Base-by-base conservation (phyloP, 2,888 invertebrate genomes). In the Acanthosepion pharaonis region DNA sequence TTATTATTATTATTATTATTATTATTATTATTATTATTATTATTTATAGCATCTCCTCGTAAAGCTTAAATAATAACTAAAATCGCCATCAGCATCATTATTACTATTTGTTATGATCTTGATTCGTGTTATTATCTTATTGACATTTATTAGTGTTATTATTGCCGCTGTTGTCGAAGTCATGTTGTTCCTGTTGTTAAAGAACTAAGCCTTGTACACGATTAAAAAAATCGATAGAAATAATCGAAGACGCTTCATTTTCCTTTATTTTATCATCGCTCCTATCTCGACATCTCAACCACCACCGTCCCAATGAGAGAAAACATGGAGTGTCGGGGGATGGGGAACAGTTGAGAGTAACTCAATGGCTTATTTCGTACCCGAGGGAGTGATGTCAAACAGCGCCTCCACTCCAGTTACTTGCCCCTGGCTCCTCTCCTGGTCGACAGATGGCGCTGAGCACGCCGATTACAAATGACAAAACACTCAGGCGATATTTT, bases 351-450 rank as follows among this genome's bases (percentile, higher is more conserved):
- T 78, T 78, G 78, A 78, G 78, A 78, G 78, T n/a, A 78, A 78
- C 78, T 78, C 78, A 78, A 78, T 33, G 78, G 33, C 78, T 78
- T 78, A 78, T 78, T 78, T 78, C n/a, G 78, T n/a, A 78, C 78
- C 78, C 78, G n/a, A 78, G 78, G 78, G 78, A 78, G 33, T n/a
- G 78, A 78, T 78, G 78, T 78, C 78, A 78, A 78, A 78, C 78
- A 78, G n/a, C n/a, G 78, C 78, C 78, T 78, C 78, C 78, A 78
- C 78, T 78, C 78, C n/a, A 78, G n/a, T 78, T n/a, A 78, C 78
- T 78, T 78, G 78, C 78, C 78, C n/a, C n/a, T 78, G 78, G 78
- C 78, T 78, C 78, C 78, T n/a, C n/a, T 78, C n/a, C 78, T 78
- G 78, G 78, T 11, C 78, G 78, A 78, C 78, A 78, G 78, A 78